Percentiles rank a stretch among this genome's conserved stretches.
phyloP scores from a whole-genome alignment of 2,888 invertebrate species.

The Allophyes oxyacanthae region DNA sequence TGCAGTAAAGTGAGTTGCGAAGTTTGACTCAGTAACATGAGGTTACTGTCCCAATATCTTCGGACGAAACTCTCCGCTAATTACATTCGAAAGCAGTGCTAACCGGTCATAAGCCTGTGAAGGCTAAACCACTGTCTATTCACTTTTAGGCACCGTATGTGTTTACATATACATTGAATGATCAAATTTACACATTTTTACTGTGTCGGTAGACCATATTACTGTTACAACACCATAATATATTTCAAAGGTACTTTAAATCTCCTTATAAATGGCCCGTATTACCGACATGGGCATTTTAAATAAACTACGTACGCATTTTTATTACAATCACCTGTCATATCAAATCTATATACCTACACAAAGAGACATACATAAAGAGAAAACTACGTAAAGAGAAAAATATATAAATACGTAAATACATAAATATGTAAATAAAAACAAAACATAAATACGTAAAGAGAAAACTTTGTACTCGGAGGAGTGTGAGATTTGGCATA shows the following conservation, averaged over 20 bases:
- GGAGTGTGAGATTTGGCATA: too few relatives aligned
- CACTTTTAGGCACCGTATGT: not conserved
- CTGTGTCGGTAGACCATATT: not conserved
- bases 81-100: slow-evolving; percentile 24
- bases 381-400: too few relatives aligned
- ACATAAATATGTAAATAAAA: too few relatives aligned
- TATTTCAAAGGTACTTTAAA: not conserved
- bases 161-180: not conserved
- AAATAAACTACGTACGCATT: too few relatives aligned
- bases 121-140: slow-evolving; percentile 15
- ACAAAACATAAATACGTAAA: too few relatives aligned
- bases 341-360: too few relatives aligned
- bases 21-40: slow-evolving; percentile 5
- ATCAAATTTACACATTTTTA: slow-evolving; percentile 1
- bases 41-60: slow-evolving; percentile 27
- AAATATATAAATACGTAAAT: too few relatives aligned
- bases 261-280: not conserved
- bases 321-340: too few relatives aligned
- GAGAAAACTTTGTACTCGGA: too few relatives aligned
- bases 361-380: too few relatives aligned
- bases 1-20: slow-evolving; percentile 11
- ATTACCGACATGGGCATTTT: too few relatives aligned
- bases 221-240: not conserved
- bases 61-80: slow-evolving; percentile 15
- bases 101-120: slow-evolving; percentile 20